A percentile compares a stretch with the other conserved stretches of the same genome.
Evolutionary conservation across 2,113 vertebrate genomes (phyloP).

Genomic region (Protobothrops flavoviridis): DNA sequence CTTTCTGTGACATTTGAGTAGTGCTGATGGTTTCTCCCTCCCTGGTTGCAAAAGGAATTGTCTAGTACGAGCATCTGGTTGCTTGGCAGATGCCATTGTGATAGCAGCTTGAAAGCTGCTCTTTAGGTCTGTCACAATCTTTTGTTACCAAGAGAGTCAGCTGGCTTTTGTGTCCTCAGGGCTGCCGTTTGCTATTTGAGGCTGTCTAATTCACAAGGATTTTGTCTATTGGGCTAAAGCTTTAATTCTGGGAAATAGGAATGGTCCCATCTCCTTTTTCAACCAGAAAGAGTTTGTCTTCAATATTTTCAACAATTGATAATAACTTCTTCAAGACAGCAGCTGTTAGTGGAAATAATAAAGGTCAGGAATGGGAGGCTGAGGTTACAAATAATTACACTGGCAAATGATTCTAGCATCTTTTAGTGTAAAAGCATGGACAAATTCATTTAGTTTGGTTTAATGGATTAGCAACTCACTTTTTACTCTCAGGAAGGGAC

Average conservation of each 20-base stretch:
- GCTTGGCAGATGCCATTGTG: constrained; percentile 64
- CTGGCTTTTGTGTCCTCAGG: constrained; percentile 56
- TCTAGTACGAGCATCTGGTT: constrained; percentile 69
- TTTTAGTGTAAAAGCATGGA: neutral
- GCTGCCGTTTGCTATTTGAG: constrained; percentile 60
- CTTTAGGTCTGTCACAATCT: constrained; percentile 58
- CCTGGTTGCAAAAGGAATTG: constrained; percentile 60
- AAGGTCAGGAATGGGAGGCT: neutral
- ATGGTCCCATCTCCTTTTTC: constrained; percentile 24
- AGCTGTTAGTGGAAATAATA: neutral
- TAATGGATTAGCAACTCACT: neutral
- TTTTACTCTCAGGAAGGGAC: neutral
- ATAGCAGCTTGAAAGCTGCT: constrained; percentile 67
- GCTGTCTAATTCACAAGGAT: constrained; percentile 40
- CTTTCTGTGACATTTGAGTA: constrained; percentile 51
- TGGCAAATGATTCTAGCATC: neutral
- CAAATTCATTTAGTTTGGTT: neutral
- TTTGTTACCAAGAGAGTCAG: constrained; percentile 53
- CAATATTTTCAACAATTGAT: neutral
- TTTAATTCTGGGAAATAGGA: constrained; percentile 1
- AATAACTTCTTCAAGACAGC: neutral
- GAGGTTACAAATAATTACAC: neutral
- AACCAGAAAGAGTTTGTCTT: neutral
- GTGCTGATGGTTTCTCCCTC: constrained; percentile 45
- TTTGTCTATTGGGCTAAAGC: constrained; percentile 33